Base-by-base conservation (phyloP, 30 jellyfish, hydroid and myxozoan species). In the Nemopilema nomurai region DNA sequence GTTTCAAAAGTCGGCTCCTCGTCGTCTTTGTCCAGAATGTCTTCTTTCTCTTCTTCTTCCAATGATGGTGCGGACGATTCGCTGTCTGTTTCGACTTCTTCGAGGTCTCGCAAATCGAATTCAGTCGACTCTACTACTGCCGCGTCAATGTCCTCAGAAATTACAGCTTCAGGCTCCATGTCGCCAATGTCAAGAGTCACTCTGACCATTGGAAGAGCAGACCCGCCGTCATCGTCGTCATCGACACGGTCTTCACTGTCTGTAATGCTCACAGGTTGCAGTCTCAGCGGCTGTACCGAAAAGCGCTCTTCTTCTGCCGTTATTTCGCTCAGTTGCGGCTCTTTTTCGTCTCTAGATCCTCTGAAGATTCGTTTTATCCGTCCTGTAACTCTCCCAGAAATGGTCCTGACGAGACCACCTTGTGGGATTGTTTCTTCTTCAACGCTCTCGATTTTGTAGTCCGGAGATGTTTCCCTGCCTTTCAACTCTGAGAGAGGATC, bases 101-200 rank as follows among this genome's bases (percentile, higher is more conserved):
- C 65, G 4, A 4, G 19, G 68, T 41, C 83, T 41, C 19, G 21
- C 6, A 41, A 41, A 13, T 41, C 6, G 57, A 41, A 41, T 13
- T 67, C 77, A 67, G 33, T 24, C 23, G 77, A 67, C 33, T 67
- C 82, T n/a, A 28, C 82, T 71, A 33, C 67, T 17, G 82, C 82
- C 67, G 16, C 82, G 18, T 71, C 67, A 27, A 28, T 41, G 6
- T 41, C 57, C 6, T 41, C 57, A 3, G 57, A 41, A 13, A 41
- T 41, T 6, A 41, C 57, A 41, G 13, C 57, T 13, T 41, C 57
- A 3, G 57, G 57, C 13, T 41, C 57, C 57, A 41, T 41, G 13
- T 41, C 57, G 13, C 57, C 57, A 3, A 41, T 13, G 13, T 41
- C 57, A 41, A 41, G 9, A 41, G 57, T 41, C 13, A 41, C 57